Evolutionary conservation across 1,140 invertebrate genomes (phyloP).

Genomic region (Pseudomyrmex gracilis): DNA sequence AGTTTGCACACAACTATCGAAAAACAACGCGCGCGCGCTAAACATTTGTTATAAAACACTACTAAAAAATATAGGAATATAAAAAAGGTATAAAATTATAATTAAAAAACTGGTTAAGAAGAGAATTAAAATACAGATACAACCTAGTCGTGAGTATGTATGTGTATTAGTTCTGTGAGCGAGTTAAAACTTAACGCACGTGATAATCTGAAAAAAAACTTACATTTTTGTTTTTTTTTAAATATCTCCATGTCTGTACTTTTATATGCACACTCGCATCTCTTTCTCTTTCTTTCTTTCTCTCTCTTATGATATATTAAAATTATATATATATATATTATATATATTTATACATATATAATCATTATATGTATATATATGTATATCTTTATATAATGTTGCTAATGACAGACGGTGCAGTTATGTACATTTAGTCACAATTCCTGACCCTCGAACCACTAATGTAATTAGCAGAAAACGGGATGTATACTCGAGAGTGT

Average conservation of each 20-base stretch:
- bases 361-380: constrained; percentile 63
- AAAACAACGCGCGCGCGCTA: constrained; percentile 59
- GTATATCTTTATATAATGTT: constrained; percentile 80
- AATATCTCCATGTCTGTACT: constrained; percentile 47
- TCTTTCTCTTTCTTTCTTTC: constrained; percentile 4
- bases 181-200: constrained; percentile 55
- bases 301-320: constrained; percentile 64
- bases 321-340: constrained; percentile 71
- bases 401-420: constrained; percentile 82
- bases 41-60: constrained; percentile 66
- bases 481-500: constrained; percentile 19
- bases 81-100: constrained; percentile 70
- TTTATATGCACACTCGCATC: constrained; percentile 64
- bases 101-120: constrained; percentile 59
- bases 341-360: constrained; percentile 52
- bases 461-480: constrained; percentile 56
- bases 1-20: neutral
- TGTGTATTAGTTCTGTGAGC: constrained; percentile 4
- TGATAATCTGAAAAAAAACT: constrained; percentile 68
- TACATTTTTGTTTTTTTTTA: constrained; percentile 62
- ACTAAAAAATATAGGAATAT: constrained; percentile 76
- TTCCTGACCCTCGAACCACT: constrained; percentile 78
- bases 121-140: constrained; percentile 56
- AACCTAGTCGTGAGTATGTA: constrained; percentile 30
- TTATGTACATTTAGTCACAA: constrained; percentile 84